These are phyloP conservation scores for Halocaridina rubra DNA, from an alignment of 2,888 invertebrate genomes.

Conservation along the genomic window DNA sequence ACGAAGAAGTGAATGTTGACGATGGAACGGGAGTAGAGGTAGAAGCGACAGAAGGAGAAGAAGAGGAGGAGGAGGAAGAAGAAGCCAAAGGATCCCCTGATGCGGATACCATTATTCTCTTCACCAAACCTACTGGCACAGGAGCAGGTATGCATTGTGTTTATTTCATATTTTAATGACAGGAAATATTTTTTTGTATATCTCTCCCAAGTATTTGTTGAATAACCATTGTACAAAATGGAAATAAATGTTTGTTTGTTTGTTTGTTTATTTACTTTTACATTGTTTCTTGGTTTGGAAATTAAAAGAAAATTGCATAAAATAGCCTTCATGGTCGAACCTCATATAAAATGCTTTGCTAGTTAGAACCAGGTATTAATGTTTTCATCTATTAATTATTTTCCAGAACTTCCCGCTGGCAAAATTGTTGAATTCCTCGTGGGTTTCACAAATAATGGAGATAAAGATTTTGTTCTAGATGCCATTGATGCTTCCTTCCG, in stretches of 20 bases:
- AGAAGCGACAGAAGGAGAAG: constrained; percentile 64
- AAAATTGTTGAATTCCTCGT: constrained; percentile 93
- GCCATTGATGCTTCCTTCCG: constrained; percentile 94
- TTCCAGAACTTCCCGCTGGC: constrained; percentile 86
- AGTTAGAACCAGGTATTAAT: neutral
- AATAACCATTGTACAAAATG: too few relatives aligned
- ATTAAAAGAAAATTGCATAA: too few relatives aligned
- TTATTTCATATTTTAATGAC: neutral
- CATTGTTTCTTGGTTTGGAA: neutral
- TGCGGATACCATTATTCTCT: constrained; percentile 90
- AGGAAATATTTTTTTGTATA: neutral
- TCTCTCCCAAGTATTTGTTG: neutral
- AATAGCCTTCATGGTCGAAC: too few relatives aligned
- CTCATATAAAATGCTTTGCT: neutral
- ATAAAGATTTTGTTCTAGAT: constrained; percentile 90
- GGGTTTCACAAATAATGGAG: constrained; percentile 95
- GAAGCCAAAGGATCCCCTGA: constrained; percentile 81
- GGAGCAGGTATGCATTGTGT: constrained; percentile 77
- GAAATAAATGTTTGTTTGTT: too few relatives aligned
- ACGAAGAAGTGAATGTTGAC: constrained; percentile 69
- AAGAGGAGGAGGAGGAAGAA: constrained; percentile 65
- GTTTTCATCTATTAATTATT: too few relatives aligned
- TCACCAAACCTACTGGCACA: constrained; percentile 80
- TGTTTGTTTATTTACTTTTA: too few relatives aligned
- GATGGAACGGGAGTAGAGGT: constrained; percentile 69